A percentile compares a stretch with the other conserved stretches of the same genome.
phyloP scores from a whole-genome alignment of 1,140 invertebrate species.

The Heliconius hermathena region DNA sequence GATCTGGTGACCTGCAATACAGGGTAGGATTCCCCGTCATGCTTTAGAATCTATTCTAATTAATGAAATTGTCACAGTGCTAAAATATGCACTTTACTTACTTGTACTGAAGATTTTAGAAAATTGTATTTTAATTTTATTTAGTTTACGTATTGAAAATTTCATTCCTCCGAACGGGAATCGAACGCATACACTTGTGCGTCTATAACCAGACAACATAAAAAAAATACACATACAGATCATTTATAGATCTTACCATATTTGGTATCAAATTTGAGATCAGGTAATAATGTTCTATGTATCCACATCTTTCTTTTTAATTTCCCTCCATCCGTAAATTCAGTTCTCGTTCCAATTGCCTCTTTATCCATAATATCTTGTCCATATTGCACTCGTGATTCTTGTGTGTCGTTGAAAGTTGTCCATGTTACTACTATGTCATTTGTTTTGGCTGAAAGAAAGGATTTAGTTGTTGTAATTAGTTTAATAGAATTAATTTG shows the following conservation, averaged over 20 bases:
- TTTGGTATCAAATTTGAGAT: slow-evolving; percentile 83
- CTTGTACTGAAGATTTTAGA: too few species aligned
- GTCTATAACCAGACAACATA: too few species aligned
- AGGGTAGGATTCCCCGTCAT: too few species aligned
- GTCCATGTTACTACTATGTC: slow-evolving; percentile 92
- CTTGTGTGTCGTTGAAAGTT: slow-evolving; percentile 87
- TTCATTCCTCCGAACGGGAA: too few species aligned
- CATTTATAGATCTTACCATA: slow-evolving; percentile 82
- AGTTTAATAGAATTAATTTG: background rate
- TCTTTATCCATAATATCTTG: slow-evolving; percentile 81
- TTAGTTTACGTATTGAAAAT: too few species aligned
- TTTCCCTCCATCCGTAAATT: slow-evolving; percentile 92
- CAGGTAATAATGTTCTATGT: slow-evolving; percentile 85
- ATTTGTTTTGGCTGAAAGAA: slow-evolving; percentile 61
- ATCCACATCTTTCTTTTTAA: slow-evolving; percentile 89
- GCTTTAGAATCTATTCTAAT: too few species aligned
- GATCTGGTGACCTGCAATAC: too few species aligned
- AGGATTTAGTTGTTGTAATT: background rate
- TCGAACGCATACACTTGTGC: too few species aligned
- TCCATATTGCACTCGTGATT: slow-evolving; percentile 91
- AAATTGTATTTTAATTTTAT: too few species aligned
- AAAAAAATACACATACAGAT: too few species aligned
- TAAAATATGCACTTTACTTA: too few species aligned
- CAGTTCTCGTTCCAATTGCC: slow-evolving; percentile 83
- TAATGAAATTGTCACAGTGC: too few species aligned